These are phyloP conservation scores for Melinopterus prodromus DNA, from an alignment of 2,888 invertebrate species.

Conservation along the genomic window DNA sequence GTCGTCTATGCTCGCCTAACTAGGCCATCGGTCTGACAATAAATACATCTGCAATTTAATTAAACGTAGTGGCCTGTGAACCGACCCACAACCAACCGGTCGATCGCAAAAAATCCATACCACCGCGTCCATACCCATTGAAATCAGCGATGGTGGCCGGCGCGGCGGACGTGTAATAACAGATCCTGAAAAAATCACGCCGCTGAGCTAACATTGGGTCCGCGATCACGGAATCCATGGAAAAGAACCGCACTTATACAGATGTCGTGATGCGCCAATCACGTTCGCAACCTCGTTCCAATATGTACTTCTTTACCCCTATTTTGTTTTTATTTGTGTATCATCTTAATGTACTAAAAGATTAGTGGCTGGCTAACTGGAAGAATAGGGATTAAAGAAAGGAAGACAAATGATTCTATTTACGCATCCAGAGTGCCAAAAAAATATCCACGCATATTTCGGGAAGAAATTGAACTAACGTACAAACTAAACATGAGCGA, in stretches of 20 bases:
- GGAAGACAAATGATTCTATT: neutral
- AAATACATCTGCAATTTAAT: constrained; percentile 4
- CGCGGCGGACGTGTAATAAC: constrained; percentile 25
- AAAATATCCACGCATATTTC: too few species aligned
- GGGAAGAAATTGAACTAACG: too few species aligned
- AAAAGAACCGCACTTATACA: constrained; percentile 37
- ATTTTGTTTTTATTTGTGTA: neutral
- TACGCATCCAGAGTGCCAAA: too few species aligned
- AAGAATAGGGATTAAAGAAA: neutral
- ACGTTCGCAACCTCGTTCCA: constrained; percentile 35
- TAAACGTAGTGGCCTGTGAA: neutral
- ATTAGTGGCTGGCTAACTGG: neutral
- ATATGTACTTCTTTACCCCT: neutral
- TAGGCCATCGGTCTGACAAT: neutral
- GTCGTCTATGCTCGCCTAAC: neutral
- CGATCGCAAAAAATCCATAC: constrained; percentile 6
- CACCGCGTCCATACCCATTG: constrained; percentile 13
- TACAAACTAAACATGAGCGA: too few species aligned
- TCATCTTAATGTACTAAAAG: neutral
- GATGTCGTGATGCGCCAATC: constrained; percentile 43
- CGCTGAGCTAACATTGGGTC: constrained; percentile 37
- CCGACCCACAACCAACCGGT: neutral
- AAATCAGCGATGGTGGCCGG: neutral
- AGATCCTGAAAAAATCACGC: constrained; percentile 35
- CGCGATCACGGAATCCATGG: constrained; percentile 41